Evolutionary conservation across 2,797 vertebrate genomes (phyloP).

Genomic region (Eleutherodactylus coqui): DNA sequence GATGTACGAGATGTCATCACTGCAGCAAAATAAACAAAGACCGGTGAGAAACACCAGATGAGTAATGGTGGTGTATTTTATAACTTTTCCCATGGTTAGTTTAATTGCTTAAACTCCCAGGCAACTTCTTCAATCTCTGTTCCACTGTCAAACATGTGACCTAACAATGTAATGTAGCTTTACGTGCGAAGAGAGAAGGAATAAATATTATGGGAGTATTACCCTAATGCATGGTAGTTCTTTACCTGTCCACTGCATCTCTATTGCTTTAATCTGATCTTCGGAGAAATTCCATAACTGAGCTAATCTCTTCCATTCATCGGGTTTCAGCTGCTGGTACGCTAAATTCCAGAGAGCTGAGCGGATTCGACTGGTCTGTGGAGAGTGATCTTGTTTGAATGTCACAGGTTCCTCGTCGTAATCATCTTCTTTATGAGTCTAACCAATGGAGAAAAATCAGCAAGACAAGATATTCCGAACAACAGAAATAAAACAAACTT

Average conservation of each 20-base stretch:
- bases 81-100: too few species aligned
- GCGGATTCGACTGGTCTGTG: conserved; percentile 80
- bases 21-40: too few species aligned
- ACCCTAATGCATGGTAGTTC: background rate
- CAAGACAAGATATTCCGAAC: background rate
- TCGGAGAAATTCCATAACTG: conserved; percentile 82
- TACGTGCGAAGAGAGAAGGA: too few species aligned
- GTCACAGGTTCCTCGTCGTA: conserved; percentile 75
- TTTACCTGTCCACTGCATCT: conserved; percentile 90
- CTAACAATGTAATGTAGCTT: too few species aligned
- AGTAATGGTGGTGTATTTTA: too few species aligned
- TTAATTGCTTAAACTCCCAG: too few species aligned
- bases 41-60: too few species aligned
- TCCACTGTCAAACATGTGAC: too few species aligned
- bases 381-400: conserved; percentile 89
- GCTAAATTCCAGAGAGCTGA: conserved; percentile 83
- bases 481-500: background rate
- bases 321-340: conserved; percentile 80
- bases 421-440: conserved; percentile 73
- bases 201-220: too few species aligned
- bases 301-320: conserved; percentile 88
- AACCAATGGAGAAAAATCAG: conserved; percentile 68
- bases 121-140: too few species aligned
- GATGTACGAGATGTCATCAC: too few species aligned
- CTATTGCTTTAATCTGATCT: conserved; percentile 84